Evolutionary conservation across 2,797 vertebrate species (phyloP).

Genomic region (Enteromius viviparus): DNA sequence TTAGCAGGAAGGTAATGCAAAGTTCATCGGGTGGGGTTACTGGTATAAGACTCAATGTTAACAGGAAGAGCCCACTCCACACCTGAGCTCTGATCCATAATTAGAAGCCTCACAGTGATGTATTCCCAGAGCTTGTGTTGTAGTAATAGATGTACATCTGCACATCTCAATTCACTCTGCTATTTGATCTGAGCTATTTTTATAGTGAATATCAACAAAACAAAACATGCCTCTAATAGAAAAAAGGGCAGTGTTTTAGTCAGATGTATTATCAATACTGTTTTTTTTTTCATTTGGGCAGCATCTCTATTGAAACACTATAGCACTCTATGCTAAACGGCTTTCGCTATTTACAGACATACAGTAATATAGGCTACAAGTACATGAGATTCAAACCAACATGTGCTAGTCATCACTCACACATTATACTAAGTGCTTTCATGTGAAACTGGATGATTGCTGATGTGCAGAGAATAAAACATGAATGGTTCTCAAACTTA

Average conservation of each 20-base stretch:
- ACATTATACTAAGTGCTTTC: constrained; percentile 16
- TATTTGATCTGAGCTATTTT: constrained; percentile 52
- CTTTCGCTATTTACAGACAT: not conserved
- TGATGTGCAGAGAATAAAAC: not conserved
- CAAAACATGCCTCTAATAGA: constrained; percentile 42
- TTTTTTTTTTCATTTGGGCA: not conserved
- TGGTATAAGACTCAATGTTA: constrained; percentile 54
- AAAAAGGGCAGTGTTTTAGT: constrained; percentile 7
- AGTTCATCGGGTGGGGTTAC: constrained; percentile 47
- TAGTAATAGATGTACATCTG: constrained; percentile 66
- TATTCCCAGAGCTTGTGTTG: constrained; percentile 60
- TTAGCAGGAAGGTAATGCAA: constrained; percentile 62
- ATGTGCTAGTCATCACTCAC: constrained; percentile 8
- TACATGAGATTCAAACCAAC: not conserved
- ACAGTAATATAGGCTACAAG: not conserved
- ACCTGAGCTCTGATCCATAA: constrained; percentile 39
- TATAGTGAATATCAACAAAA: constrained; percentile 59
- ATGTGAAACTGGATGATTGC: not conserved
- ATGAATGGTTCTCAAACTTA: not conserved
- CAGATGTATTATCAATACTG: not conserved
- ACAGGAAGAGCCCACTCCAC: constrained; percentile 57
- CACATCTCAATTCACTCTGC: constrained; percentile 52
- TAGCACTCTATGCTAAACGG: constrained; percentile 1
- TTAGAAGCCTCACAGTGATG: constrained; percentile 21
- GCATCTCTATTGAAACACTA: constrained; percentile 27